These are phyloP conservation scores for Pseudomugil tenellus DNA, from an alignment of 2,797 vertebrate genomes.

Conservation along the genomic window DNA sequence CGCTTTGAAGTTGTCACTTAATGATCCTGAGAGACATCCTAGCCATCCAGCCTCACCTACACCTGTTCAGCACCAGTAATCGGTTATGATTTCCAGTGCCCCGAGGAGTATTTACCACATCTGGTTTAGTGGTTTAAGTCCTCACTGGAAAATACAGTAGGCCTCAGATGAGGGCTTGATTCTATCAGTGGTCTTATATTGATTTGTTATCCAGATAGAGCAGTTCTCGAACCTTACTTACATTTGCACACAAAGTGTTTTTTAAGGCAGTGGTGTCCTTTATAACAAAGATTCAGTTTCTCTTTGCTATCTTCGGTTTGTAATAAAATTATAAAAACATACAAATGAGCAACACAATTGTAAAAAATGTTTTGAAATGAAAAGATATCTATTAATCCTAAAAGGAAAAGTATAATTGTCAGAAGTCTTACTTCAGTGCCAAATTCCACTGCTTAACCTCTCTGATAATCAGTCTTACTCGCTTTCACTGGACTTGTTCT, in stretches of 20 bases:
- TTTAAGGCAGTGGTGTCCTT: slow-evolving; percentile 10
- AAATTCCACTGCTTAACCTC: too few relatives aligned
- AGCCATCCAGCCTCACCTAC: slow-evolving; percentile 8
- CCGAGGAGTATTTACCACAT: slow-evolving; percentile 64
- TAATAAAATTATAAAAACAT: background rate
- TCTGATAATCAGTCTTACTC: slow-evolving; percentile 45
- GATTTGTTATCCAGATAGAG: slow-evolving; percentile 56
- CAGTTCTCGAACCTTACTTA: slow-evolving; percentile 21
- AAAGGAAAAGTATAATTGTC: background rate
- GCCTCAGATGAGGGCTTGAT: slow-evolving; percentile 66
- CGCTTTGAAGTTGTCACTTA: background rate
- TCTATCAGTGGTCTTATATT: slow-evolving; percentile 57
- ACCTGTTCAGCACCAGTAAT: slow-evolving; percentile 21
- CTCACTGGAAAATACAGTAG: slow-evolving; percentile 55
- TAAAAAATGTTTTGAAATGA: background rate
- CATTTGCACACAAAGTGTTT: slow-evolving; percentile 14
- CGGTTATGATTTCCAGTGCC: slow-evolving; percentile 57
- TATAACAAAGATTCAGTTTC: background rate
- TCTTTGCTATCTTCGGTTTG: background rate
- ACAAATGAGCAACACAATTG: background rate
- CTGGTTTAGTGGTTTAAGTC: slow-evolving; percentile 61
- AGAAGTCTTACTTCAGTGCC: background rate
- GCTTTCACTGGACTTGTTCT: slow-evolving; percentile 67
- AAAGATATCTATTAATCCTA: background rate
- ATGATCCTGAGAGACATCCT: background rate